Percentiles rank a stretch among this genome's conserved stretches.
Evolutionary conservation across 2,797 vertebrate genomes (phyloP).

Genomic region (Oreonectes daqikongensis): DNA sequence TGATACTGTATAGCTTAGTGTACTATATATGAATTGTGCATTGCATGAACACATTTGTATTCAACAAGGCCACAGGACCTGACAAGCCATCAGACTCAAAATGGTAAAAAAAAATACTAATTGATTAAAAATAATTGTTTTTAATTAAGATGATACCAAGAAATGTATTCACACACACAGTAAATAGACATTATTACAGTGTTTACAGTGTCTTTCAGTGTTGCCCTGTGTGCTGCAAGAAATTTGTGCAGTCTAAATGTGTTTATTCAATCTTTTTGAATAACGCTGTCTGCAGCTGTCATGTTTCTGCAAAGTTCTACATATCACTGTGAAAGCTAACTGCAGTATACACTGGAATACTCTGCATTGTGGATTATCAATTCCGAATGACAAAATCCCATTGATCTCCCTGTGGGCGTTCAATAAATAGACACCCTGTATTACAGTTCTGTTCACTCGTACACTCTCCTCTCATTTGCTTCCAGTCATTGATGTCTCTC

Average conservation of each 20-base stretch:
- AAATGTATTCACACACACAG: too few species aligned
- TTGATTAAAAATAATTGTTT: too few species aligned
- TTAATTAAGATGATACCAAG: too few species aligned
- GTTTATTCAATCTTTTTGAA: neutral
- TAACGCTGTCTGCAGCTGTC: neutral
- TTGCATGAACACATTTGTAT: too few species aligned
- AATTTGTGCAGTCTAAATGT: neutral
- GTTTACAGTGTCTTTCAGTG: neutral
- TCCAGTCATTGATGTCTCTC: neutral
- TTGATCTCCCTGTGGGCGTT: conserved; percentile 1
- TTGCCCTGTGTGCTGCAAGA: neutral
- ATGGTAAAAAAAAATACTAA: too few species aligned
- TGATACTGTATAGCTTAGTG: too few species aligned
- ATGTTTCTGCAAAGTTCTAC: conserved; percentile 13
- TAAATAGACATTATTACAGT: neutral
- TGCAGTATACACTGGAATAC: neutral
- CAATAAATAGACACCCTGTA: neutral
- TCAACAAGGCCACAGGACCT: too few species aligned
- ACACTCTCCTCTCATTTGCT: neutral
- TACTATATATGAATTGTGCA: too few species aligned
- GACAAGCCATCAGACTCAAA: too few species aligned
- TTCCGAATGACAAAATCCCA: neutral
- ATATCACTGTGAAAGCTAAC: neutral
- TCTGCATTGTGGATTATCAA: neutral
- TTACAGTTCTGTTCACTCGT: neutral